Percentiles rank a stretch among this genome's conserved stretches.
phyloP scores from a whole-genome alignment of 2,113 vertebrate species.

The Anolis sagrei region DNA sequence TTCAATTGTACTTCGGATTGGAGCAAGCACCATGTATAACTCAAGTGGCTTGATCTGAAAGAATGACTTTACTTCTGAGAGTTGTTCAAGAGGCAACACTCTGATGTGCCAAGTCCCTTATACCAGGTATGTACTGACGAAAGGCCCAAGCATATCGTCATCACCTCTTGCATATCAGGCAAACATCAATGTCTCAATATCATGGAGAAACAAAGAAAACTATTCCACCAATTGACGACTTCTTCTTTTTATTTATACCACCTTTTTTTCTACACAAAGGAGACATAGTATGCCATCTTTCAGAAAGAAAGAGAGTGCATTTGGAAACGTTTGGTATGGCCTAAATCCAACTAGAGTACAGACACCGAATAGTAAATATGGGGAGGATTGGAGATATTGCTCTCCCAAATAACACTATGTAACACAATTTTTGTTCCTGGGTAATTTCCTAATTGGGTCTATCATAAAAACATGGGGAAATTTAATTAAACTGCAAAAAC shows the following conservation, averaged over 20 bases:
- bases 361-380: too few relatives aligned
- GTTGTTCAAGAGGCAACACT: accelerated
- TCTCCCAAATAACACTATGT: too few relatives aligned
- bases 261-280: too few relatives aligned
- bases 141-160: too few relatives aligned
- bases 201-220: not conserved
- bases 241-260: too few relatives aligned
- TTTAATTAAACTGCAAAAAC: too few relatives aligned
- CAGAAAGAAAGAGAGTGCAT: not conserved
- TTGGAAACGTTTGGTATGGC: not conserved
- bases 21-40: not conserved
- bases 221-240: not conserved
- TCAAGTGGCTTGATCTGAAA: not conserved
- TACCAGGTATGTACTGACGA: not conserved
- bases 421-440: too few relatives aligned
- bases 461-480: too few relatives aligned
- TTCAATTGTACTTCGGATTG: constrained; percentile 3
- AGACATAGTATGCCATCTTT: not conserved
- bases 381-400: too few relatives aligned
- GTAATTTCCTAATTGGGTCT: too few relatives aligned
- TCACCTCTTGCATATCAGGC: not conserved
- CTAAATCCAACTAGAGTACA: too few relatives aligned
- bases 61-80: not conserved
- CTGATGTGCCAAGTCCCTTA: not conserved
- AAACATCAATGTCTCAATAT: not conserved